Evolutionary conservation across 2,797 vertebrate species (phyloP), one percentile per base, ranked within the genome.

Genomic region (Silurus lanzhouensis): DNA sequence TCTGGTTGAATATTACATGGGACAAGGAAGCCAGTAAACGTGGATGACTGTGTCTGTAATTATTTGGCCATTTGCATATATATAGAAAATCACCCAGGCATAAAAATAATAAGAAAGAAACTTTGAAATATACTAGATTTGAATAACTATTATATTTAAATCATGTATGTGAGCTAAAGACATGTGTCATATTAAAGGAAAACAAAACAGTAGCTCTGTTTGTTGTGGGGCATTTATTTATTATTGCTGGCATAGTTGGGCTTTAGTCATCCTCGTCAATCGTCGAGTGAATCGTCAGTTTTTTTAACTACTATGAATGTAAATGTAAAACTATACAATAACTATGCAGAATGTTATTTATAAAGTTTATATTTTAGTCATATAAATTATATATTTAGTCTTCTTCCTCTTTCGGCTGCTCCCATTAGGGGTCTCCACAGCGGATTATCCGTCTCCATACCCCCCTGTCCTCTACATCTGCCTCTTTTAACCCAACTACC

Each of bases 1-100:
- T 88, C 58, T 72, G 75, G 52, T 81, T 75, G 44, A 81, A 75
- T 61, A 87, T 87, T 84, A 86, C 60, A 87, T 25, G 57, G 38
- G 64, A 83, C 67, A 46, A 74, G 81, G 83, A 8, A 87, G 68
- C 67, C 71, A 55, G 82, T 75, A 86, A 84, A 85, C 70, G 31
- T 83, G 71, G 71, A 38, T 81, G 84, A 81, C 63, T 78, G 60
- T 87, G 46, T 88, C 82, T 81, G 81, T 90, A 90, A 91, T 90
- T 91, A 89, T 89, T 88, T 88, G 66, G 74, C 71, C 85, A 90
- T 91, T 90, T 91, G 88, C 87, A 90, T 90, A 87, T 88, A 89
- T 90, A 89, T 90, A 84, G 82, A 86, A 89, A 84, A 81, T 55
- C 87, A 85, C 57, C 83, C 84, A 85, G 81, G 84, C 84, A 84